Evolutionary conservation across 1,140 invertebrate genomes (phyloP).

Genomic region (Aphis gossypii): DNA sequence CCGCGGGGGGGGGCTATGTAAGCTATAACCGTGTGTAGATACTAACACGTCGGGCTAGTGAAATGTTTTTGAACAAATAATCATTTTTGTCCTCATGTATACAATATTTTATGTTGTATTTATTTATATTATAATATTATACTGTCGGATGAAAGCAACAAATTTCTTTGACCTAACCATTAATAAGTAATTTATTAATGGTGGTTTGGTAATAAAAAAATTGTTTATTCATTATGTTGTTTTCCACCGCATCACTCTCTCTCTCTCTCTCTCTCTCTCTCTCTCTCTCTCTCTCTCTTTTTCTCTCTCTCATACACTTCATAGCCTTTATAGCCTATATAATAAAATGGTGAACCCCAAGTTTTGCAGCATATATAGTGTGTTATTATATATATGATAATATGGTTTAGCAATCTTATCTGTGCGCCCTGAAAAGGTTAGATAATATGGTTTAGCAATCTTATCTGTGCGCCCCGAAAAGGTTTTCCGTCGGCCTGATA

Average conservation of each 20-base stretch:
- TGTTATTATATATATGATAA: not conserved
- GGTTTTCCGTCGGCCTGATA: not conserved
- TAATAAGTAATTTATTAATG: not conserved
- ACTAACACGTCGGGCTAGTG: not conserved
- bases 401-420: conserved; percentile 1
- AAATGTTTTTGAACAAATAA: not conserved
- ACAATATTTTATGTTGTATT: not conserved
- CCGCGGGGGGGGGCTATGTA: not conserved
- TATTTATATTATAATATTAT: not conserved
- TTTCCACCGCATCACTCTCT: not conserved
- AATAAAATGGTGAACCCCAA: not conserved
- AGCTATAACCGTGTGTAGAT: not conserved
- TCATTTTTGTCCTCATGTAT: not conserved
- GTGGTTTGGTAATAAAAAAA: not conserved
- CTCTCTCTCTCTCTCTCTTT: not conserved
- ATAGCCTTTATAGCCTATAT: not conserved
- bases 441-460: not conserved
- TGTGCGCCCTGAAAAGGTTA: not conserved
- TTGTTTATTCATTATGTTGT: conserved; percentile 2
- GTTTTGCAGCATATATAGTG: not conserved
- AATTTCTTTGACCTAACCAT: not conserved
- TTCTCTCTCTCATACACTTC: not conserved
- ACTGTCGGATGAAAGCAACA: not conserved
- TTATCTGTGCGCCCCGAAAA: not conserved
- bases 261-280: not conserved